Conservation (phyloP, 2,888 invertebrate species). For the Parnassius glacialis region DNA sequence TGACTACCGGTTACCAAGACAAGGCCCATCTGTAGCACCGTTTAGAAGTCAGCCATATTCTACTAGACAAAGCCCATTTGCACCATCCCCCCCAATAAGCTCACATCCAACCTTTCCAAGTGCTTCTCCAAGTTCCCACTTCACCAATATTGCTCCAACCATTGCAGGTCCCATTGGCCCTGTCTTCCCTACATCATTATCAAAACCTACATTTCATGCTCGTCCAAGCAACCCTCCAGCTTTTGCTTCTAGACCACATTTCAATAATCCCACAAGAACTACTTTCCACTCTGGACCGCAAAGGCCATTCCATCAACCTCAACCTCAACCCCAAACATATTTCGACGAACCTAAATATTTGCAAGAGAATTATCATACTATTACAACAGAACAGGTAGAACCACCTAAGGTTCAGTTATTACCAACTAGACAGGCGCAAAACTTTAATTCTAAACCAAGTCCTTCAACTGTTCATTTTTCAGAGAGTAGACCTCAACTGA, state of each 20-base stretch:
- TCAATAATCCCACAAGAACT: slow-evolving; percentile 65
- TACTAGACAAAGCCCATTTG: slow-evolving; percentile 59
- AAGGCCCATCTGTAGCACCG: slow-evolving; percentile 61
- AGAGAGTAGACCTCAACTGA: slow-evolving; percentile 54
- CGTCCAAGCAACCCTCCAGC: slow-evolving; percentile 54
- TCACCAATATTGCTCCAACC: slow-evolving; percentile 51
- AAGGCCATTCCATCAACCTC: slow-evolving; percentile 73
- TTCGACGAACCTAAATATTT: slow-evolving; percentile 77
- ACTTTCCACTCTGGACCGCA: slow-evolving; percentile 77
- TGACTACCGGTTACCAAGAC: slow-evolving; percentile 71
- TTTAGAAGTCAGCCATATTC: slow-evolving; percentile 60
- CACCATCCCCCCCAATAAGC: slow-evolving; percentile 50
- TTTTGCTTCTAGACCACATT: slow-evolving; percentile 58
- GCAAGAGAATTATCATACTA: slow-evolving; percentile 78
- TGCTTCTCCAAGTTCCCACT: slow-evolving; percentile 56
- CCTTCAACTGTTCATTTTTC: slow-evolving; percentile 62
- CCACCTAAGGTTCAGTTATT: slow-evolving; percentile 65
- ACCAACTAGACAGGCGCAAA: slow-evolving; percentile 58
- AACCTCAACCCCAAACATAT: slow-evolving; percentile 59
- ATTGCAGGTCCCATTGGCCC: slow-evolving; percentile 57
- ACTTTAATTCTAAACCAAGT: slow-evolving; percentile 54
- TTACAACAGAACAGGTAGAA: slow-evolving; percentile 73
- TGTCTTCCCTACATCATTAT: slow-evolving; percentile 54
- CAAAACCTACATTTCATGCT: slow-evolving; percentile 57
- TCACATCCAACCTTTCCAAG: slow-evolving; percentile 54